Percentiles rank a stretch among this genome's conserved stretches.
Evolutionary conservation across 1,140 invertebrate genomes (phyloP).

Genomic region (Hyles euphorbiae): DNA sequence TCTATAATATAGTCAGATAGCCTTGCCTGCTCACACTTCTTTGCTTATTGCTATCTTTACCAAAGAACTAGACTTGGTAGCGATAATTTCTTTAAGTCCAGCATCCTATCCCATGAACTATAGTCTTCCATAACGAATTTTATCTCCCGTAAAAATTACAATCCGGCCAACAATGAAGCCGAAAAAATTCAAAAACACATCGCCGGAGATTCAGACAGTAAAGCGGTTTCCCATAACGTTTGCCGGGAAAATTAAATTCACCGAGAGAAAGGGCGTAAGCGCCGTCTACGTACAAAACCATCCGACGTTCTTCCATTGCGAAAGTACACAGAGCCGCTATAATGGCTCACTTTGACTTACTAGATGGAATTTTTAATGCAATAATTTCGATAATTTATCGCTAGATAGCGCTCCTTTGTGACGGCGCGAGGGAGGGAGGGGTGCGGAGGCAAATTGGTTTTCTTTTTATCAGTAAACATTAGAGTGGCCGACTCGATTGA

Average conservation of each 20-base stretch:
- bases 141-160: not conserved
- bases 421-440: slow-evolving; percentile 17
- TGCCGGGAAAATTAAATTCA: slow-evolving; percentile 30
- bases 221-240: slow-evolving; percentile 39
- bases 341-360: slow-evolving; percentile 77
- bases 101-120: too few relatives aligned
- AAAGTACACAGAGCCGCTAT: slow-evolving; percentile 31
- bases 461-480: slow-evolving; percentile 54
- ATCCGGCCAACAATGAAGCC: slow-evolving; percentile 12
- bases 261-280: slow-evolving; percentile 16
- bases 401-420: slow-evolving; percentile 68
- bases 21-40: too few relatives aligned
- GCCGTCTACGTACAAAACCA: not conserved
- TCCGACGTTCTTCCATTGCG: slow-evolving; percentile 21
- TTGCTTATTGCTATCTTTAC: too few relatives aligned
- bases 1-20: too few relatives aligned
- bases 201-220: slow-evolving; percentile 21
- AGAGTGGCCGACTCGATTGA: slow-evolving; percentile 37
- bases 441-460: slow-evolving; percentile 46
- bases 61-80: too few relatives aligned
- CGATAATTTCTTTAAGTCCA: too few relatives aligned
- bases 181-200: slow-evolving; percentile 20
- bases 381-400: slow-evolving; percentile 82
- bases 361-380: slow-evolving; percentile 82
- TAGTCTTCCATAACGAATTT: not conserved